phyloP scores from a whole-genome alignment of 2,888 invertebrate genomes.

The Stenodema calcarata region DNA sequence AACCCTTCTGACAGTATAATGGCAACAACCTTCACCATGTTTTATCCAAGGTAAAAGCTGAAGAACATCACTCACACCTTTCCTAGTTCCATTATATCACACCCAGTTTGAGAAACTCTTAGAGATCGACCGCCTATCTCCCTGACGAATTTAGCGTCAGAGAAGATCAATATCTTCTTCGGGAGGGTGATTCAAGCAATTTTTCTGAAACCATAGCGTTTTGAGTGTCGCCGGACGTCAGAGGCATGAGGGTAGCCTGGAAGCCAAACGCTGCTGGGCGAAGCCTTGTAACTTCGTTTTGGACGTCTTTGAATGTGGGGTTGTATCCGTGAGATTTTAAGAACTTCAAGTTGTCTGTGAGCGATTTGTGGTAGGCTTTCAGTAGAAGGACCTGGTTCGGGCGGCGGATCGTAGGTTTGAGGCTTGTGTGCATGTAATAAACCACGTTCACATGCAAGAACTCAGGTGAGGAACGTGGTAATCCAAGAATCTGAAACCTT shows the following conservation, averaged over 20 bases:
- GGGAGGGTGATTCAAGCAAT: background rate
- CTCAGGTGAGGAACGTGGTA: constrained; percentile 22
- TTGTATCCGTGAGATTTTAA: background rate
- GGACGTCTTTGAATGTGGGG: constrained; percentile 18
- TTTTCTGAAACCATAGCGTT: background rate
- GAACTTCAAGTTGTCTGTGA: constrained; percentile 33
- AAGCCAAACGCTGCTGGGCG: background rate
- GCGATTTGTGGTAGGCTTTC: constrained; percentile 31
- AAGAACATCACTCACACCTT: no score
- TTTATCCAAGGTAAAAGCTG: no score
- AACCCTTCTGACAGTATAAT: no score
- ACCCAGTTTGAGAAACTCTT: background rate
- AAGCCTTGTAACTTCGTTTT: constrained; percentile 6
- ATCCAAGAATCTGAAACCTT: constrained; percentile 35
- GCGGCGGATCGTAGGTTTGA: constrained; percentile 24
- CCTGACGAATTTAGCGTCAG: constrained; percentile 15
- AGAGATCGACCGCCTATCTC: constrained; percentile 23
- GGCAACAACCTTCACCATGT: no score
- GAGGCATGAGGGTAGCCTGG: background rate
- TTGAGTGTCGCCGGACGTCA: background rate
- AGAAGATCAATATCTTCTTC: background rate
- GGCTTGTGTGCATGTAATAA: constrained; percentile 28
- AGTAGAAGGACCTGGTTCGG: background rate
- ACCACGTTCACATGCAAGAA: constrained; percentile 40
- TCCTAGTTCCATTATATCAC: no score